Evolutionary conservation across 2,797 vertebrate genomes (phyloP).

Genomic region (Hafferia zeledoni): DNA sequence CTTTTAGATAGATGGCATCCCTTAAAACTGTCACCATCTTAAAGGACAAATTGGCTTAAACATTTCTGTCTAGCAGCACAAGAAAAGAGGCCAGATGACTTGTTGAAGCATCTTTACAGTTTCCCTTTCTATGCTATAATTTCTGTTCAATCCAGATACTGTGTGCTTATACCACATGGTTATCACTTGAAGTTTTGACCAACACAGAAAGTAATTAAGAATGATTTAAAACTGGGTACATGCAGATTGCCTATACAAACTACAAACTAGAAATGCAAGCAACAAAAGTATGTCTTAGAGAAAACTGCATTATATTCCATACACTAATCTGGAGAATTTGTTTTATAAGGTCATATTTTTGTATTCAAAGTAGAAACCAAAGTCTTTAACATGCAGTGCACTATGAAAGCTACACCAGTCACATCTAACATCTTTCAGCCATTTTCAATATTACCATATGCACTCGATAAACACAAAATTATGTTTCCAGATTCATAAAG

Average conservation of each 20-base stretch:
- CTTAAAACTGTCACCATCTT: background rate
- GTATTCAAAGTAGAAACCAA: background rate
- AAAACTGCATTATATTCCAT: background rate
- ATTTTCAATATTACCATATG: background rate
- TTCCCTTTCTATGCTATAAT: background rate
- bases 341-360: background rate
- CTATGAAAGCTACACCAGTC: background rate
- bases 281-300: background rate
- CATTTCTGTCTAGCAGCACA: background rate
- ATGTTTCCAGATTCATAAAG: background rate
- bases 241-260: background rate
- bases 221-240: background rate
- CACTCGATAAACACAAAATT: background rate
- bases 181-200: background rate
- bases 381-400: background rate
- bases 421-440: background rate
- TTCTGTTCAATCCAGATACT: background rate
- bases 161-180: background rate
- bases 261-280: background rate
- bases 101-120: background rate
- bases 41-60: background rate
- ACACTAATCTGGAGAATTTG: background rate
- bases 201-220: background rate
- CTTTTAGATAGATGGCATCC: background rate
- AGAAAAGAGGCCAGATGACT: background rate